Percentiles rank a stretch among this genome's conserved stretches.
These are phyloP conservation scores for Channa argus DNA, from an alignment of 2,113 vertebrate species.

Conservation along the genomic window DNA sequence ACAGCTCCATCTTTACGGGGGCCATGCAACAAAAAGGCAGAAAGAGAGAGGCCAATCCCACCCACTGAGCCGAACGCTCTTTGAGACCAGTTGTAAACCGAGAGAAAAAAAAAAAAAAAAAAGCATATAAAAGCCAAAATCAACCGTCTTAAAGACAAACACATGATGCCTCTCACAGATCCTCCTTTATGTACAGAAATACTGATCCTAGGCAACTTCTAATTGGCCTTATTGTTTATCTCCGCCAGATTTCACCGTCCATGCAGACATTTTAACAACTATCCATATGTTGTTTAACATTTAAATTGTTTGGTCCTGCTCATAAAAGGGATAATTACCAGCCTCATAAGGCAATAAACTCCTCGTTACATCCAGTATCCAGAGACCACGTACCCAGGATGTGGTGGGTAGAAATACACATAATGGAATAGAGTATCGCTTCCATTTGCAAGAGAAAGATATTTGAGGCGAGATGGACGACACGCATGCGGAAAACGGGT, in stretches of 20 bases:
- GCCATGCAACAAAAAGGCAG: slow-evolving; percentile 62
- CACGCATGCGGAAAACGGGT: slow-evolving; percentile 32
- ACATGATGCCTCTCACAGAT: slow-evolving; percentile 8
- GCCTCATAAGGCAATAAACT: slow-evolving; percentile 60
- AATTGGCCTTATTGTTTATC: slow-evolving; percentile 51
- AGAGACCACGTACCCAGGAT: slow-evolving; percentile 27
- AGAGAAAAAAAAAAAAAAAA: slow-evolving; percentile 39
- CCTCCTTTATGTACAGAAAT: slow-evolving; percentile 13
- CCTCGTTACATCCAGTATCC: slow-evolving; percentile 32
- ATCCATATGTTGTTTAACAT: slow-evolving; percentile 44
- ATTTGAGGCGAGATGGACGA: slow-evolving; percentile 26
- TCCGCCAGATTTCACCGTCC: slow-evolving; percentile 42
- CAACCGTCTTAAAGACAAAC: slow-evolving; percentile 28
- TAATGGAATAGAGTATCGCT: not conserved
- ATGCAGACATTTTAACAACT: slow-evolving; percentile 51
- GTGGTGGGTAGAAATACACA: slow-evolving; percentile 33
- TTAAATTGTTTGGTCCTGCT: slow-evolving; percentile 32
- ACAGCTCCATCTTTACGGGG: slow-evolving; percentile 74
- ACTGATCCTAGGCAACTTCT: slow-evolving; percentile 23
- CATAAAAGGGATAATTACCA: slow-evolving; percentile 49
- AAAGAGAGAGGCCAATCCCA: slow-evolving; percentile 54
- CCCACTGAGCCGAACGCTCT: slow-evolving; percentile 47
- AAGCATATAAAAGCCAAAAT: slow-evolving; percentile 45
- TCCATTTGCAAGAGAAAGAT: slow-evolving; percentile 21
- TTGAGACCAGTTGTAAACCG: slow-evolving; percentile 31